Evolutionary conservation across 2,888 invertebrate species (phyloP), one percentile per base, ranked within the genome.

Genomic region (Dryobotodes eremita): DNA sequence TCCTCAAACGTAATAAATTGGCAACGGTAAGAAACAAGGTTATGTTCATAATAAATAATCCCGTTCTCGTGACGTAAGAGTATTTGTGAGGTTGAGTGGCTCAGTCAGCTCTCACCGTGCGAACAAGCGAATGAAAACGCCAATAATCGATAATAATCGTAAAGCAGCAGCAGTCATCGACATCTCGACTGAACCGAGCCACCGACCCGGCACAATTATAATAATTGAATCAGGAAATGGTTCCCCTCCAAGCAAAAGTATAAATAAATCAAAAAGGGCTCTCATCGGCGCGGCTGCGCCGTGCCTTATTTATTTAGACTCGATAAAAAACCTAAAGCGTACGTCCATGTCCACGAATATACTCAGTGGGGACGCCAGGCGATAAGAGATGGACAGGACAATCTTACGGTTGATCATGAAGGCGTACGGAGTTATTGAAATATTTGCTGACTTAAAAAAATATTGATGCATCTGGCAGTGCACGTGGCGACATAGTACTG

Each of bases 141-240:
- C 85, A 80, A 88, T 90, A 86, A 82, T 82, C 79, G 86, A 87
- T 88, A 89, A 90, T 91, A 91, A 90, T 89, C 89, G 86, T 92
- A 92, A 91, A 91, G 77, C 80, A 88, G 68, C 64, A 75, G 75
- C 77, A 84, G 78, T 86, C 82, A 84, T 89, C 88, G 87, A 86
- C 89, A 84, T 85, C 84, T 82, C 77, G 42, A 66, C 57, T 71
- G 65, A 74, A 71, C 76, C 70, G 57, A 85, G 79, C 88, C 82
- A 88, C 80, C 78, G 84, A 83, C 80, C 89, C 89, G 87, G 87
- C 86, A 92, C 93, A 94, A 95, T 95, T 94, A 94, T 92, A 94
- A 94, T 95, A 94, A 95, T 95, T 94, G 94, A 95, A 95, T 95
- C 93, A 94, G 94, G 94, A 95, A 94, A 91, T 92, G 86, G 92